phyloP scores from a whole-genome alignment of 2,797 vertebrate genomes.

The Phataginus tetradactyla region DNA sequence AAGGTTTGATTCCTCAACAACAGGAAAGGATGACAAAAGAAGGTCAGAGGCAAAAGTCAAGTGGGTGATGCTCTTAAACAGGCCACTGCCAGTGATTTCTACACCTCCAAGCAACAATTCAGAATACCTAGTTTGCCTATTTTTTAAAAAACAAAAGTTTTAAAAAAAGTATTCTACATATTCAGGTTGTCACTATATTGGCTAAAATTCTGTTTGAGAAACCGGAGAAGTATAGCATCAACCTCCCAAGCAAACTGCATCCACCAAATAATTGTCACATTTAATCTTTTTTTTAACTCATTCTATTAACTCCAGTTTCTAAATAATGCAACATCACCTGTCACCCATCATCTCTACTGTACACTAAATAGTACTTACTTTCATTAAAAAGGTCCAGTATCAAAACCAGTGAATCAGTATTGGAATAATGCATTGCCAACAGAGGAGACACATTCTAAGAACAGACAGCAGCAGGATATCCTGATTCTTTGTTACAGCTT shows the following conservation, averaged over 20 bases:
- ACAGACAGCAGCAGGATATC: background rate
- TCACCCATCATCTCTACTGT: background rate
- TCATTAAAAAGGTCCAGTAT: constrained; percentile 10
- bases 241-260: background rate
- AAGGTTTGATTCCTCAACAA: background rate
- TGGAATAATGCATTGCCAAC: constrained; percentile 6
- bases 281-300: constrained; percentile 24
- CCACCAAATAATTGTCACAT: background rate
- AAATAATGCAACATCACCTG: background rate
- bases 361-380: background rate
- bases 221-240: constrained; percentile 19
- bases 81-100: background rate
- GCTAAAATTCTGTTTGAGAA: constrained; percentile 23
- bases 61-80: background rate
- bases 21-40: background rate
- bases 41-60: constrained; percentile 25
- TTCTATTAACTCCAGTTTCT: constrained; percentile 13
- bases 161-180: background rate
- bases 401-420: background rate
- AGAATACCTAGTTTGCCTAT: background rate
- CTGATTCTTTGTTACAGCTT: background rate
- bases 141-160: constrained; percentile 23
- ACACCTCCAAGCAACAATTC: background rate
- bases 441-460: background rate
- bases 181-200: background rate